phyloP scores from a whole-genome alignment of 2,113 vertebrate species.

The Zootoca vivipara region DNA sequence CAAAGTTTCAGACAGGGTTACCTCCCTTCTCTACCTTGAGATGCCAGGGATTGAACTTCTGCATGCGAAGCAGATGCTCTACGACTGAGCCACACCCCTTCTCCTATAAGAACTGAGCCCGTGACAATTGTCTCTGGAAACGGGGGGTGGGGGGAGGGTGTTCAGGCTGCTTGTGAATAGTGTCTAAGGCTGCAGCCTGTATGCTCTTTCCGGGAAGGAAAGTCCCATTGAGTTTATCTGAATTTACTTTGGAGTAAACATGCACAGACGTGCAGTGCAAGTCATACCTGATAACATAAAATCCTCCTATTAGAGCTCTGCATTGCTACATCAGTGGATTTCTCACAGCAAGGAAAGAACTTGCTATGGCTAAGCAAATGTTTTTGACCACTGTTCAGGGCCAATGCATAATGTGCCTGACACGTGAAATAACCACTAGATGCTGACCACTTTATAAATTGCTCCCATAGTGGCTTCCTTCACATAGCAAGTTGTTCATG shows the following conservation, averaged over 20 bases:
- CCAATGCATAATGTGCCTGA: neutral
- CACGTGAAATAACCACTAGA: neutral
- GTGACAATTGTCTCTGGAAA: neutral
- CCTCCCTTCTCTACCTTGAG: too few relatives aligned
- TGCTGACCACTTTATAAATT: neutral
- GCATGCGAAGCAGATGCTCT: too few relatives aligned
- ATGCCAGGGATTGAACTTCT: too few relatives aligned
- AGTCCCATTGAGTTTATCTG: too few relatives aligned
- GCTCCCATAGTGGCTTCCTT: neutral
- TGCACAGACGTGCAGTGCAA: neutral
- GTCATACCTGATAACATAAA: neutral
- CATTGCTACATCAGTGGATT: neutral
- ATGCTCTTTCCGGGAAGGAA: neutral
- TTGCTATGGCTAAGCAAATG: neutral
- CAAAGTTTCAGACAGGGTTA: too few relatives aligned
- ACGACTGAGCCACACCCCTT: too few relatives aligned
- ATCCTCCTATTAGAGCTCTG: neutral
- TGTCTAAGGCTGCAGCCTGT: fast-evolving
- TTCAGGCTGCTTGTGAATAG: neutral
- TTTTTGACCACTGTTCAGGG: neutral
- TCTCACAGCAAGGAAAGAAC: neutral
- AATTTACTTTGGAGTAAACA: neutral
- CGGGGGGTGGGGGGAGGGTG: too few relatives aligned
- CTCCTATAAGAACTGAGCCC: too few relatives aligned
- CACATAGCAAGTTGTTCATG: neutral